Conservation (phyloP, 2,888 invertebrate genomes). For the Rotaria macrura region DNA sequence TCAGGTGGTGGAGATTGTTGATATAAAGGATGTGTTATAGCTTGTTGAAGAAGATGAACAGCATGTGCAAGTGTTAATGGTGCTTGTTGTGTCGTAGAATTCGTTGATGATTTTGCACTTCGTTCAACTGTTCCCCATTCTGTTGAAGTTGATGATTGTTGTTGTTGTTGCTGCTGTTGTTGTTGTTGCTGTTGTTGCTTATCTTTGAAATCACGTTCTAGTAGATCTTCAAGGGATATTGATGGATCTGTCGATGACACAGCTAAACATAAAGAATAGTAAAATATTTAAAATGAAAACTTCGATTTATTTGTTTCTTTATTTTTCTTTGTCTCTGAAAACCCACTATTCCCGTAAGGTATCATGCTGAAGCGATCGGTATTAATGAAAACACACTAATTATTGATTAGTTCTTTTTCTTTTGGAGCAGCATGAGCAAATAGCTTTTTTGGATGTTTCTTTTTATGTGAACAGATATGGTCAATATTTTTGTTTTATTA, state of each 20-base stretch:
- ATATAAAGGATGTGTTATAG: constrained; percentile 8
- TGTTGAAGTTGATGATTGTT: not conserved
- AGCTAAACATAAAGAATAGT: not conserved
- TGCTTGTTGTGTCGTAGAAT: not conserved
- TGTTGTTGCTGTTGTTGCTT: not conserved
- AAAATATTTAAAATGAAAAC: not conserved
- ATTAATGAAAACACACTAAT: not conserved
- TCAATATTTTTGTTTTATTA: not conserved
- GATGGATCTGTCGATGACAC: not conserved
- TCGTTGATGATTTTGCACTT: not conserved
- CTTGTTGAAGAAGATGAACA: constrained; percentile 19
- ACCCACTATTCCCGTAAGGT: not conserved
- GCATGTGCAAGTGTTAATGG: constrained; percentile 9
- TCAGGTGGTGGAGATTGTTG: not conserved
- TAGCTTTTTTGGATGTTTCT: not conserved
- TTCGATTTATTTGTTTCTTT: not conserved
- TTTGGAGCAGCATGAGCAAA: not conserved
- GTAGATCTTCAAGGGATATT: constrained; percentile 15
- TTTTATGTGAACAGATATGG: no score
- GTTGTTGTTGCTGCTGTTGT: not conserved
- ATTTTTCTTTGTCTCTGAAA: not conserved
- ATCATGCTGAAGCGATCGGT: not conserved
- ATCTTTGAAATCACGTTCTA: constrained; percentile 1
- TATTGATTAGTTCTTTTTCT: no score
- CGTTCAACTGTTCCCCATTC: not conserved